Conservation (phyloP, 2,113 vertebrate species). For the Sebastes schlegelii region DNA sequence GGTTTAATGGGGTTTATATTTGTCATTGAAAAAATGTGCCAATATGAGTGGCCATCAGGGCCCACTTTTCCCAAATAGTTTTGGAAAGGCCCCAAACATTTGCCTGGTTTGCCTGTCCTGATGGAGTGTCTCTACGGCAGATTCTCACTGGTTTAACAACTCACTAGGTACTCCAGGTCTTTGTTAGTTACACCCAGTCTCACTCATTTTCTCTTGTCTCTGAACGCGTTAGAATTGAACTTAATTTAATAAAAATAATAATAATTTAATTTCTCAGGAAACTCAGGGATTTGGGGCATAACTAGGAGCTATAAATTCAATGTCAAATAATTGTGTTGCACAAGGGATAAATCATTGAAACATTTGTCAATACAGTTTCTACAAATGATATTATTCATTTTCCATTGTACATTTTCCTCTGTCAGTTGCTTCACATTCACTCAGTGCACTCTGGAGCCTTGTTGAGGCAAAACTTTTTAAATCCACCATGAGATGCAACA, state of each 20-base stretch:
- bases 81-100: no score
- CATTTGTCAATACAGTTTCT: not conserved
- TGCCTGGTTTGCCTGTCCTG: no score
- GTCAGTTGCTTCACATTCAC: not conserved
- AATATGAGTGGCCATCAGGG: no score
- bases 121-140: no score
- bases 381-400: not conserved
- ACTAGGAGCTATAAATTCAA: not conserved
- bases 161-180: not conserved
- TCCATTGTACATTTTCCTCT: not conserved
- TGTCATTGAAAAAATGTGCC: no score
- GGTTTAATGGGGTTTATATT: no score
- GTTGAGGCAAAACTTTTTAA: not conserved
- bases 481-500: constrained; percentile 3
- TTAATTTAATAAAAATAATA: not conserved
- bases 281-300: not conserved
- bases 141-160: not conserved
- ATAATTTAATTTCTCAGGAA: not conserved
- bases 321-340: not conserved
- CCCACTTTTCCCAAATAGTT: no score
- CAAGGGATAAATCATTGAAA: no score
- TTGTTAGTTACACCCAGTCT: not conserved
- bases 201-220: not conserved
- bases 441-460: constrained; percentile 1
- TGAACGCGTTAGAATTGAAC: not conserved